Percentiles rank a stretch among this genome's conserved stretches.
phyloP scores from a whole-genome alignment of 2,113 vertebrate species.

The Melanerpes aurifrons region DNA sequence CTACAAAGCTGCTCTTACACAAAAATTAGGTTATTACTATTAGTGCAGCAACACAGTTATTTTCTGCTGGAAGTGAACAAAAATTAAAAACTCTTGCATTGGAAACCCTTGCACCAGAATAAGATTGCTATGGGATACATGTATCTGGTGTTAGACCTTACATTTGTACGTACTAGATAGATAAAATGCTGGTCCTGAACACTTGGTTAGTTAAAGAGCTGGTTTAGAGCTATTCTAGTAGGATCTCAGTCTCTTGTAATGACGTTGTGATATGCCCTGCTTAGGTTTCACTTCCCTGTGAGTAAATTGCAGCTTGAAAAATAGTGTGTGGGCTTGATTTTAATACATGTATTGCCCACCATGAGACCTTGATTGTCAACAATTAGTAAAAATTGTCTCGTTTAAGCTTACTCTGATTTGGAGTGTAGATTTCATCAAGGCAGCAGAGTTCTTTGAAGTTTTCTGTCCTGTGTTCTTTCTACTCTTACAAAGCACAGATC shows the following conservation, averaged over 20 bases:
- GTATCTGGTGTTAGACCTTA: background rate
- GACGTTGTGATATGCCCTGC: background rate
- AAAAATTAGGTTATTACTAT: background rate
- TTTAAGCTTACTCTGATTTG: background rate
- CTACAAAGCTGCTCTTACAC: background rate
- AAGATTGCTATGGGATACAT: rapidly evolving
- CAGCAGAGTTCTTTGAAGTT: background rate
- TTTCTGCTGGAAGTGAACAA: background rate
- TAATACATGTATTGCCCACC: background rate
- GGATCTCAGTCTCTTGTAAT: background rate
- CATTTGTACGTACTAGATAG: background rate
- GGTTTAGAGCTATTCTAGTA: background rate
- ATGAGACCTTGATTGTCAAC: background rate
- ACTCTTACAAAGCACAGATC: background rate
- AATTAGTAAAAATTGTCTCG: background rate
- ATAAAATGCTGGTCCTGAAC: background rate
- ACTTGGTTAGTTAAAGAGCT: background rate
- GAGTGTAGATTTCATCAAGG: constrained; percentile 1
- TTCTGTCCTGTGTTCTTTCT: background rate
- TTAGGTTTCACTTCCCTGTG: background rate
- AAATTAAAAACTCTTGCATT: background rate
- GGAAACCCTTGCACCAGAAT: rapidly evolving
- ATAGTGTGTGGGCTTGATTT: background rate
- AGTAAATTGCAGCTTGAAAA: background rate
- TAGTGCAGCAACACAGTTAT: background rate